Evolutionary conservation across 2,797 vertebrate species (phyloP).

Genomic region (Rhodeus uyekii): DNA sequence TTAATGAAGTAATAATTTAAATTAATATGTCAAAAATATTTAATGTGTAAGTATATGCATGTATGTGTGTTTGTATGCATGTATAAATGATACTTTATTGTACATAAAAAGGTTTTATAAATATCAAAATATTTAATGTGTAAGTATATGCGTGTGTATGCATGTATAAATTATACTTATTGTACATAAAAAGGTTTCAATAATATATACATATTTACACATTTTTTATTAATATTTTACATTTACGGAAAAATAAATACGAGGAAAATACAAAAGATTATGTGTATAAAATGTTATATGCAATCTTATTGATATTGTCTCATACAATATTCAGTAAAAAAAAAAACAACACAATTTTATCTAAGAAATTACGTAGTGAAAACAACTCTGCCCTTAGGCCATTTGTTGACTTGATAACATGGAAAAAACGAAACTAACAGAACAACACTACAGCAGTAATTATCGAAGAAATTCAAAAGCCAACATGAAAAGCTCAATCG

Average conservation of each 20-base stretch:
- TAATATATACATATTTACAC: background rate
- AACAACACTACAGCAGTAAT: background rate
- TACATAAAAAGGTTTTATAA: background rate
- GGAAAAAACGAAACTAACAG: background rate
- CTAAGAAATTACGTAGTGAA: background rate
- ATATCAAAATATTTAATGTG: background rate
- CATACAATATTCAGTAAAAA: background rate
- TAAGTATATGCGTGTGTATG: too few species aligned
- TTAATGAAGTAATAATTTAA: too few species aligned
- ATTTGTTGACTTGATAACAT: background rate
- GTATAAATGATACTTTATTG: background rate
- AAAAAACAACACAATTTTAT: too few species aligned
- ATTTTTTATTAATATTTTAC: background rate
- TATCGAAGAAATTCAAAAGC: conserved; percentile 14
- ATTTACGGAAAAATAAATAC: background rate
- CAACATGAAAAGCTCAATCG: conserved; percentile 29
- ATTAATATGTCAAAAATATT: too few species aligned
- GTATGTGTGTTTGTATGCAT: too few species aligned
- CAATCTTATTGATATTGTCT: background rate
- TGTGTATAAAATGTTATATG: background rate
- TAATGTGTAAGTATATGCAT: background rate
- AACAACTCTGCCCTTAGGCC: background rate
- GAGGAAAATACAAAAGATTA: background rate
- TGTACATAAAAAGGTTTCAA: too few species aligned
- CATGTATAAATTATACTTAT: too few species aligned